phyloP scores from a whole-genome alignment of 2,113 vertebrate species.

The Ciconia stormi region DNA sequence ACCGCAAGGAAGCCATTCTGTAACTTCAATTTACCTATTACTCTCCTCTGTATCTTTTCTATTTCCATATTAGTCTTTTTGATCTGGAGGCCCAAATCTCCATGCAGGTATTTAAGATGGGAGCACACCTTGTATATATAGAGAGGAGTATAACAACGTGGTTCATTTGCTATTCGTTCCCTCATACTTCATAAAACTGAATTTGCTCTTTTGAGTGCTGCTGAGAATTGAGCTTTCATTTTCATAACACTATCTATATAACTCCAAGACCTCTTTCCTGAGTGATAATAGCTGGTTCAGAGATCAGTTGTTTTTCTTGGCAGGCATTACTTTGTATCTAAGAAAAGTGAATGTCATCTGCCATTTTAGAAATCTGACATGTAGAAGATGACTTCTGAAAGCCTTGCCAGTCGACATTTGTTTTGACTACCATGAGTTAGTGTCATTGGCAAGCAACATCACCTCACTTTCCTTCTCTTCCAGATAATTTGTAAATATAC shows the following conservation, averaged over 20 bases:
- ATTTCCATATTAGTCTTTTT: neutral
- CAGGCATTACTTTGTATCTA: neutral
- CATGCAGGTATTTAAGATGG: neutral
- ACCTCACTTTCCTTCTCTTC: neutral
- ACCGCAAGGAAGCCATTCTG: neutral
- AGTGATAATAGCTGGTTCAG: neutral
- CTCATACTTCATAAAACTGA: neutral
- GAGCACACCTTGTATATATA: neutral
- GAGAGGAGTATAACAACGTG: neutral
- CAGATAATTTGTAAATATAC: neutral
- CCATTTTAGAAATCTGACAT: neutral
- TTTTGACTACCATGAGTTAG: slow-evolving; percentile 13
- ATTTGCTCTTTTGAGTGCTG: neutral
- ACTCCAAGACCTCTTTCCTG: neutral
- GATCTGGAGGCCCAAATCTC: neutral
- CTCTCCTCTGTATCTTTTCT: neutral
- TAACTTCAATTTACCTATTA: neutral
- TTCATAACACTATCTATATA: neutral
- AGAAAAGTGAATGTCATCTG: slow-evolving; percentile 7
- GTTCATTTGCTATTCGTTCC: neutral
- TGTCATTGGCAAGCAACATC: neutral
- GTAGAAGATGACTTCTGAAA: neutral
- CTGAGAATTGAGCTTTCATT: neutral
- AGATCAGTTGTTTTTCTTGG: neutral
- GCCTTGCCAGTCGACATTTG: neutral